Base-by-base conservation (phyloP, 2,888 invertebrate species). In the Microdon myrmicae region DNA sequence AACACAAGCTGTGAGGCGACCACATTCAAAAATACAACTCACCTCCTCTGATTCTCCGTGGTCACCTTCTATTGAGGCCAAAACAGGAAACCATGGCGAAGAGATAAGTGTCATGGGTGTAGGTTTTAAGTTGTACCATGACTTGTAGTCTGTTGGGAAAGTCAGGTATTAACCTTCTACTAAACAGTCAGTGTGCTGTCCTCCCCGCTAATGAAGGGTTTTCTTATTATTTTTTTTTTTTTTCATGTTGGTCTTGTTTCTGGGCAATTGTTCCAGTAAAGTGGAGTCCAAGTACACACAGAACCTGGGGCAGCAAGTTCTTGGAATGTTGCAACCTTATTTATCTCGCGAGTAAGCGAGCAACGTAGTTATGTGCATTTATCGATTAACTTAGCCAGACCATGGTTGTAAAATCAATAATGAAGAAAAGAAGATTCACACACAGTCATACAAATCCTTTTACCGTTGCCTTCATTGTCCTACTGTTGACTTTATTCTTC, bases 311-410 rank as follows among this genome's bases (percentile, higher is more conserved):
- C 13, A 16, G 12, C 29, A 29, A 16, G 14, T 3, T n/a, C n/a
- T 44, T 51, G 58, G 64, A 64, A 64, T 64, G 64, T 64, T 39
- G 58, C 58, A 41, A 51, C 56, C 58, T n/a, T 47, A 47, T 64
- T 64, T 64, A 58, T 64, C 61, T 64, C 45, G 45, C 45, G 56
- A 48, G 43, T 44, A 32, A 44, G 34, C 45, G 34, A 39, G 34
- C 34, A 49, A 51, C 56, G 51, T 58, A 66, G 58, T 58, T 58
- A 58, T 31, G 53, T 58, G 64, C 51, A 64, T 53, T 66, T 59
- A 66, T 66, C 64, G 64, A 66, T 66, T 66, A 66, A 66, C 44
- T 59, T 59, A 34, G 37, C 38, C 34, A 12, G 55, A 35, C n/a
- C n/a, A 53, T 43, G 64, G 41, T 55, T 37, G 51, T 14, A 29